A percentile compares a stretch with the other conserved stretches of the same genome.
phyloP scores from a whole-genome alignment of 2,113 vertebrate species.

The Daphoenositta chrysoptera region DNA sequence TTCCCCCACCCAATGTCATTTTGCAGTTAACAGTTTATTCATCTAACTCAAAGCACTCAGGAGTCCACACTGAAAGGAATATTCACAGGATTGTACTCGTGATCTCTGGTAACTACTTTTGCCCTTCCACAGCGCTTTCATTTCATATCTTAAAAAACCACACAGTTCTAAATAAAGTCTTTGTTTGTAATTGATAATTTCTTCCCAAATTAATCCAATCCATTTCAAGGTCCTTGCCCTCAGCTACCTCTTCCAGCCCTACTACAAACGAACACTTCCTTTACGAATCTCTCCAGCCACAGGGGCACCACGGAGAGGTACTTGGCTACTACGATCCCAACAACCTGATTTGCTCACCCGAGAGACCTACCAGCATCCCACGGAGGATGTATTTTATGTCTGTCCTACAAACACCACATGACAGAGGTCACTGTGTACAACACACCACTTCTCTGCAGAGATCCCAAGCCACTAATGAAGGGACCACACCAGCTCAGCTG shows the following conservation, averaged over 20 bases:
- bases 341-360: background rate
- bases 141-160: background rate
- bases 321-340: background rate
- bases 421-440: background rate
- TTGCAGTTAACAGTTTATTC: background rate
- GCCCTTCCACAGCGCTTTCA: background rate
- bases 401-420: background rate
- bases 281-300: background rate
- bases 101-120: background rate
- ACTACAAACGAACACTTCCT: background rate
- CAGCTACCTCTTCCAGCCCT: background rate
- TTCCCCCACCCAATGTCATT: background rate
- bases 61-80: background rate
- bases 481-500: rapidly evolving
- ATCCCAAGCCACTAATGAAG: background rate
- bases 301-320: background rate
- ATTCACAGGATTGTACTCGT: background rate
- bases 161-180: background rate
- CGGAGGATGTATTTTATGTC: rapidly evolving
- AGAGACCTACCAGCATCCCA: background rate
- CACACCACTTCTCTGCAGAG: rapidly evolving
- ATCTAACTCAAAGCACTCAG: background rate
- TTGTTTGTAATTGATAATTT: background rate
- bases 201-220: background rate
- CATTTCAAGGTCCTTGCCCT: background rate